A percentile compares a stretch with the other conserved stretches of the same genome.
Evolutionary conservation across 2,888 invertebrate genomes (phyloP).

Genomic region (Tetramorium bicarinatum): DNA sequence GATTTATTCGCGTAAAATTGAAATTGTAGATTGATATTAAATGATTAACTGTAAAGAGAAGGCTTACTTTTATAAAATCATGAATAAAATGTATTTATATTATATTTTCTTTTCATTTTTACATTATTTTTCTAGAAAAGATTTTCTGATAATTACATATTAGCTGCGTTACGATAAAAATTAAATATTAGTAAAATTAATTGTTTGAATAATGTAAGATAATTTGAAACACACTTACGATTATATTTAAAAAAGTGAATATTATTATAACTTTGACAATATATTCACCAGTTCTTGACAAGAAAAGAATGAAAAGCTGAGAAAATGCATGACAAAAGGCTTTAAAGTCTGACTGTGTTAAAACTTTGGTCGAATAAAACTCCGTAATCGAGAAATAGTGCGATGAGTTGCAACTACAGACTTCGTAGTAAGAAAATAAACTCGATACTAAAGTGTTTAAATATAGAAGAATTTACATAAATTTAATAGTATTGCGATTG

Average conservation of each 20-base stretch:
- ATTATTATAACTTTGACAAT: slow-evolving; percentile 9
- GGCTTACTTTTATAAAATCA: not conserved
- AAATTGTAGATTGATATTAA: not conserved
- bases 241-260: not conserved
- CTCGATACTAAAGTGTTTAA: not conserved
- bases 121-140: not conserved
- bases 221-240: not conserved
- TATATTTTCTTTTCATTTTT: not conserved
- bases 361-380: slow-evolving; percentile 6
- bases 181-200: not conserved
- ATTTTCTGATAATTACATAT: not conserved
- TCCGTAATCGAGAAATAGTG: slow-evolving; percentile 25
- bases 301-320: not conserved
- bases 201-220: not conserved
- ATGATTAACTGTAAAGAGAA: not conserved
- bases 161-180: not conserved
- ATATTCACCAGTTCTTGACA: not conserved
- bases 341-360: slow-evolving; percentile 17
- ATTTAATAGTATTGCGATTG: not conserved
- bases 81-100: not conserved
- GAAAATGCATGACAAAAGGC: slow-evolving; percentile 4
- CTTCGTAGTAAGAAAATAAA: not conserved
- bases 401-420: not conserved
- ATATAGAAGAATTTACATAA: not conserved
- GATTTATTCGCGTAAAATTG: not conserved